phyloP scores from a whole-genome alignment of 1,140 invertebrate species.

The Rhagoletis zephyria region DNA sequence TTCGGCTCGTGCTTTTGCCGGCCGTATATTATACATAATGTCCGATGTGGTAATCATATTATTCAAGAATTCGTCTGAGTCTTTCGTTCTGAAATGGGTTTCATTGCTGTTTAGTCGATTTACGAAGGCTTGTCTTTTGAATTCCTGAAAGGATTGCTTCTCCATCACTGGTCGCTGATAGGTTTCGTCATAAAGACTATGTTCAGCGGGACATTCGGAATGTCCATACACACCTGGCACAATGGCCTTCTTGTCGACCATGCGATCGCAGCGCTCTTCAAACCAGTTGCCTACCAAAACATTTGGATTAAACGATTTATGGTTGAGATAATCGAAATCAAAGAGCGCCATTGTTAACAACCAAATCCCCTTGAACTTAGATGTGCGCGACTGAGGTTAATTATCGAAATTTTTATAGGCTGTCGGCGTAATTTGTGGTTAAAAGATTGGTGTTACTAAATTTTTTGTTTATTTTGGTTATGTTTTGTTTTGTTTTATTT shows the following conservation, averaged over 20 bases:
- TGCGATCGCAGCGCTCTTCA: slow-evolving; percentile 32
- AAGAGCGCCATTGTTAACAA: neutral
- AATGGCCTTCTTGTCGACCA: slow-evolving; percentile 29
- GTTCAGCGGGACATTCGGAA: neutral
- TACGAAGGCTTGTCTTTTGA: neutral
- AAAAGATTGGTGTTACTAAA: neutral
- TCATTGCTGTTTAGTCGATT: neutral
- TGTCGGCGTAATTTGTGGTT: neutral
- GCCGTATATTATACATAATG: slow-evolving; percentile 38
- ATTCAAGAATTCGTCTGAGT: neutral
- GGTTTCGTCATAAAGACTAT: neutral
- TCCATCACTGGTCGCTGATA: neutral
- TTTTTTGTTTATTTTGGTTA: neutral
- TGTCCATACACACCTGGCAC: slow-evolving; percentile 3
- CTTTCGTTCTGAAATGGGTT: slow-evolving; percentile 16
- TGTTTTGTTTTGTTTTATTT: no score
- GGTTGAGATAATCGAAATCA: slow-evolving; percentile 27
- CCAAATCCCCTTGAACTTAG: neutral
- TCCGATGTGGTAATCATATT: slow-evolving; percentile 22
- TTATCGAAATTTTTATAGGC: neutral
- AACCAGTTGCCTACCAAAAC: slow-evolving; percentile 31
- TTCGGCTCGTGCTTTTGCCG: neutral
- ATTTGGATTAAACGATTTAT: slow-evolving; percentile 15
- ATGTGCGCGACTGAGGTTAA: neutral
- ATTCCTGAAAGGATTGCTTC: neutral